Evolutionary conservation across 2,888 invertebrate species (phyloP), one percentile per base, ranked within the genome.

Genomic region (Drosophila fungiperda): DNA sequence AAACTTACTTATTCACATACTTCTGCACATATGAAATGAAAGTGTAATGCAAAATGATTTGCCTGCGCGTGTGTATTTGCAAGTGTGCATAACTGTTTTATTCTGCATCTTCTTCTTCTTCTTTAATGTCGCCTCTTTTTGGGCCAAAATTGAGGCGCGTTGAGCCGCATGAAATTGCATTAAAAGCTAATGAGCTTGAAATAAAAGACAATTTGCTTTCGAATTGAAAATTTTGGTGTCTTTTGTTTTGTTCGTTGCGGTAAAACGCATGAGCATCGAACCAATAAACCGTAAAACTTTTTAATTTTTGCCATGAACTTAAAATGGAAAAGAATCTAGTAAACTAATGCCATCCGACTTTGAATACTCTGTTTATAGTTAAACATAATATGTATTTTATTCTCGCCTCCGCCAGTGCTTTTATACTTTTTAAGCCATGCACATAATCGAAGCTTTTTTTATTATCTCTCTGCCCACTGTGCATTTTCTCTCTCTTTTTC

Each of bases 121-220:
- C 42, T 17, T 48, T 40, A 58, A 66, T 63, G 61, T 45, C 49
- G n/a, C 40, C 54, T 67, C 61, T 9, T 42, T 53, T 57, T 69
- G 55, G 85, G 78, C 85, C 66, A 70, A 75, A 84, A 87, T 87
- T 85, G 70, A 70, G 54, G 66, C 71, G 90, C 84, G 88, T 85
- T 85, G 86, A 82, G 86, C 80, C 88, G 88, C 84, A 87, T 85
- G 88, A 89, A 85, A 85, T 85, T 89, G 84, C 90, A 85, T 85
- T 85, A 85, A 85, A 85, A 88, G 76, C 84, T 85, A 85, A 85
- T 85, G 84, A 85, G 88, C 90, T 85, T 73, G 84, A 85, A 85
- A 85, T 89, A 89, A 89, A 85, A 79, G 90, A 87, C 89, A 89
- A 89, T 83, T 89, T 78, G 69, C 60, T 61, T 89, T 83, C 67